Base-by-base conservation (phyloP, 2,797 vertebrate genomes). In the Apogon hyalosoma region DNA sequence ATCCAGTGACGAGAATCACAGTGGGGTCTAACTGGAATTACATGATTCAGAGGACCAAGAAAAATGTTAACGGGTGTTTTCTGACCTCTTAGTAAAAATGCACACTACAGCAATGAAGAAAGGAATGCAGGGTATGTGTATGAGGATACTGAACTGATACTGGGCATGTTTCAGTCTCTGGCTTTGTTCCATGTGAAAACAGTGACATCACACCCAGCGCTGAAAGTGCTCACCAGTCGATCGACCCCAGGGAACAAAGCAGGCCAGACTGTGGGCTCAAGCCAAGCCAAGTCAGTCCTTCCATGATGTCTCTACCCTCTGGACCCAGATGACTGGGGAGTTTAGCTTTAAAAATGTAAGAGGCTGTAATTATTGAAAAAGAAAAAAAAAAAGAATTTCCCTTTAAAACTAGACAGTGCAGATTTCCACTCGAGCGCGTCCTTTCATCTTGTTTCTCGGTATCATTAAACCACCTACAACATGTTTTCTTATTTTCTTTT, bases 211-310 rank as follows among this genome's bases (percentile, higher is more conserved):
- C 54, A 57, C 19, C 28, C 15, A 12, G 15, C 61, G 45, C 11
- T 60, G 52, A 62, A 65, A 69, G 42, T 38, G 40, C 67, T 75
- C 56, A 38, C 36, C 19, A 31, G 58, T 12, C 3, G 3, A 57
- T 14, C 18, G 36, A 59, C 56, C 63, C 11, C 0, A 54, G 69
- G 43, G 45, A 63, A 41, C 7, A 73, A 59, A 50, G 41, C 42
- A 38, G 46, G 55, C 43, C 54, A 33, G 40, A 24, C 24, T 19
- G 36, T 40, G 45, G 21, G 12, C 16, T 16, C 40, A 38, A 39
- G 63, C 13, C 40, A 38, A 39, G 63, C 13, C 53, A 74, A 61
- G 46, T 31, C 28, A 71, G 13, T 47, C 38, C 59, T 12, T 40
- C 12, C 7, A 14, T 21, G n/a, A 36, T 49, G 28, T 40, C 40